phyloP scores from a whole-genome alignment of 2,113 vertebrate species.

The Syngnathus typhle region DNA sequence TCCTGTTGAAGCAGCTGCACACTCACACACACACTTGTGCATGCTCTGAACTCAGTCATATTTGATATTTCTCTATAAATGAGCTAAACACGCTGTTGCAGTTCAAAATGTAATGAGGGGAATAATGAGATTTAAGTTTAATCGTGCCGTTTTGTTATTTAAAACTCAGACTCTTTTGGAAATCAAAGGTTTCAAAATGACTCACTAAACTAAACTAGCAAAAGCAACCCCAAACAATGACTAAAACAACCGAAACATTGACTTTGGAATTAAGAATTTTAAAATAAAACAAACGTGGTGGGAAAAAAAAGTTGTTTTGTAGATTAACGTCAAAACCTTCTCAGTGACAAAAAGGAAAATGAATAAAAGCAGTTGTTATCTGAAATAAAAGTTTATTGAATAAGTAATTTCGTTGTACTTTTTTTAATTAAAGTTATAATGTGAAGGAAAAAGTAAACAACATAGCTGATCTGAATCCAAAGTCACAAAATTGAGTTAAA shows the following conservation, averaged over 20 bases:
- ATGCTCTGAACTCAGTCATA: background rate
- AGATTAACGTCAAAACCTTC: background rate
- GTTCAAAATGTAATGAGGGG: background rate
- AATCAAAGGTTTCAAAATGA: background rate
- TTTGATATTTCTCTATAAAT: background rate
- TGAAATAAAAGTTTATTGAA: background rate
- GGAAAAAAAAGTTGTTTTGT: background rate
- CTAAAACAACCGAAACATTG: background rate
- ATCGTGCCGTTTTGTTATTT: background rate
- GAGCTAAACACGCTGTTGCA: background rate
- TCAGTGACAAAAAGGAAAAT: background rate
- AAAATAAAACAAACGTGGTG: too few species aligned
- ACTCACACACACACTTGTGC: slow-evolving; percentile 10
- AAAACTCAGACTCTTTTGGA: background rate
- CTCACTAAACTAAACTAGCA: background rate
- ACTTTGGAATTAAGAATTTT: background rate
- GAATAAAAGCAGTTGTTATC: background rate
- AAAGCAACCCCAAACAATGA: background rate
- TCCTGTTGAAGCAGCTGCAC: slow-evolving; percentile 6
- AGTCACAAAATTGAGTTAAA: background rate
- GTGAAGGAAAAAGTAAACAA: background rate
- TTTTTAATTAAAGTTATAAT: background rate
- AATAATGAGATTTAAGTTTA: background rate
- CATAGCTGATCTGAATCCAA: background rate
- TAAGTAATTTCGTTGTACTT: background rate